A percentile compares a stretch with the other conserved stretches of the same genome.
Conservation (phyloP, 2,888 invertebrate species). For the Cheilosia grossa region DNA sequence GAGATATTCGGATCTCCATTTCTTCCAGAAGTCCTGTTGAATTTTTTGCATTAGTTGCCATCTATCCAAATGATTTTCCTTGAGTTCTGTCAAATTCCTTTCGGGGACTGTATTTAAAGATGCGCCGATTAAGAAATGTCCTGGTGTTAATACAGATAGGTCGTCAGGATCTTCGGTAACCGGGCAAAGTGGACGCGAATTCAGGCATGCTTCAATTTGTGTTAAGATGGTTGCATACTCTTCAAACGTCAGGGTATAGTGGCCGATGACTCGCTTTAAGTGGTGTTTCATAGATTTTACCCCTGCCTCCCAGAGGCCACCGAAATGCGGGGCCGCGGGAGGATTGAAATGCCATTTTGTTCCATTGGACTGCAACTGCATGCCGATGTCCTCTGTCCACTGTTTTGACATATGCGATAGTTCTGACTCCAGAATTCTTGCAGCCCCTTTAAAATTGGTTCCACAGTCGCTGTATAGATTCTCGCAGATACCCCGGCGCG, state of each 20-base stretch:
- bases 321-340: no score
- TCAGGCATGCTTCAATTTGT: no score
- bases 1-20: constrained; percentile 13
- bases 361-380: background rate
- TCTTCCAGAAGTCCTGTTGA: background rate
- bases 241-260: constrained; percentile 2
- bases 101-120: no score
- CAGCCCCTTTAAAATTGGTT: background rate
- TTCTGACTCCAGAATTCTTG: constrained; percentile 5
- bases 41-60: constrained; percentile 6
- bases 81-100: no score
- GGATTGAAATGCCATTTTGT: background rate
- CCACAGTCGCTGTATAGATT: no score
- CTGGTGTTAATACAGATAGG: background rate
- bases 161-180: no score
- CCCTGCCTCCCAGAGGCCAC: no score
- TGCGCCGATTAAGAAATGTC: no score
- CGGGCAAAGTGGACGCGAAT: no score
- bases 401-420: background rate
- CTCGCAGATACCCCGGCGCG: no score
- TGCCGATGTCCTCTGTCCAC: background rate
- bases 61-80: no score
- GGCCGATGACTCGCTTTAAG: background rate
- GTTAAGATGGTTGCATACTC: no score
- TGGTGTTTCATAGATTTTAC: background rate